Percentiles rank a stretch among this genome's conserved stretches.
Evolutionary conservation across 2,113 vertebrate species (phyloP).

Genomic region (Ramphastos sulfuratus): DNA sequence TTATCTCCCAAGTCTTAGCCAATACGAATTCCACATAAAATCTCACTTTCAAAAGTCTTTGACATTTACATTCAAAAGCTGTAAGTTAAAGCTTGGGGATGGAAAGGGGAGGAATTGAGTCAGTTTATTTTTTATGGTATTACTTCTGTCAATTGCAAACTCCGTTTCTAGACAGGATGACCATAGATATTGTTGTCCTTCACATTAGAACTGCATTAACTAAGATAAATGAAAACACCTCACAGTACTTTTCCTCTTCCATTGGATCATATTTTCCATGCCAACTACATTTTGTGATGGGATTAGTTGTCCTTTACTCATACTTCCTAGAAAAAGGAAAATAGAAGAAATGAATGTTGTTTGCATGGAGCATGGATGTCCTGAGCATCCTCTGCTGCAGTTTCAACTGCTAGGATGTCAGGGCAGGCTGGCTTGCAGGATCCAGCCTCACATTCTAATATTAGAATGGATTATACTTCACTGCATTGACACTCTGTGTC

Average conservation of each 20-base stretch:
- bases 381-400: not conserved
- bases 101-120: not conserved
- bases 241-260: not conserved
- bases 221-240: not conserved
- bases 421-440: not conserved
- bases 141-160: not conserved
- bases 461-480: not conserved
- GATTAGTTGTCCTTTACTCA: not conserved
- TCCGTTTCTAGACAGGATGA: not conserved
- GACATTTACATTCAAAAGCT: not conserved
- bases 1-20: too few species aligned
- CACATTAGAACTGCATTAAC: not conserved
- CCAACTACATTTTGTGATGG: not conserved
- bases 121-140: too few species aligned
- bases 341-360: not conserved
- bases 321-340: not conserved
- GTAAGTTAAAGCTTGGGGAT: fast-evolving
- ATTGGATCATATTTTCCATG: not conserved
- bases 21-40: fast-evolving
- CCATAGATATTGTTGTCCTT: not conserved
- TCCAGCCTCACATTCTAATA: fast-evolving
- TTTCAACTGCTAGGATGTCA: not conserved
- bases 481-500: not conserved
- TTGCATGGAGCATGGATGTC: not conserved
- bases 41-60: not conserved